Base-by-base conservation (phyloP, 1,140 invertebrate genomes). In the Cotesia typhae region DNA sequence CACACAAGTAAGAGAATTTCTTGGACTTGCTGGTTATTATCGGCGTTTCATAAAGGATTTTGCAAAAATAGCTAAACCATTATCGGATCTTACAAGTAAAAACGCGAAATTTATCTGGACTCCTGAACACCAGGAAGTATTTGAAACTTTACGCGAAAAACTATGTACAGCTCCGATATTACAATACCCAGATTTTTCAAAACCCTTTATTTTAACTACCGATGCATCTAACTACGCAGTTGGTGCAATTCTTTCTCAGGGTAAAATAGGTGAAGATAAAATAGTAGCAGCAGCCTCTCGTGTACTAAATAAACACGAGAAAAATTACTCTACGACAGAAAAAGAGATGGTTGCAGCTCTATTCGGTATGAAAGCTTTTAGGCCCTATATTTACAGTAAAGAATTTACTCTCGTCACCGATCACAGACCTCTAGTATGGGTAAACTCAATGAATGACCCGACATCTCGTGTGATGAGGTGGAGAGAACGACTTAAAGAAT, bases 21-120 rank as follows among this genome's bases (percentile, higher is more conserved):
- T 77, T 3, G 79, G 78, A 14, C 41, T 79, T 4, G 61, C 71
- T 14, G 74, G 74, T 9, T 80, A 80, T 67, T 80, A 80, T 68
- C 35, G 75, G 10, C 10, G 61, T 37, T 64, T 64, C 36, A 38
- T 64, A 2, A 37, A 64, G 12, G 35, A 64, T 65, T 65, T 47
- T 55, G 47, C 57, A 37, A 41, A 57, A 9, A 60, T 70, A 17
- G 20, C 67, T 9, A 70, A 60, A 47, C 55, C 55, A n/a, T 14
- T 70, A 20, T 37, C 67, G 6, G 55, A 60, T 37, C 36, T 70
- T 20, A 69, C 67, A 57, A 69, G 67, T 57, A 69, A 69, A 57
- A 17, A 35, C 52, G 37, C 36, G 12, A 14, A 20, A 37, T 69
- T 69, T 37, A 57, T 10, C 28, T 69, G 67, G 28, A 41, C 38